phyloP scores from a whole-genome alignment of 1,140 invertebrate species.

The Atta cephalotes region DNA sequence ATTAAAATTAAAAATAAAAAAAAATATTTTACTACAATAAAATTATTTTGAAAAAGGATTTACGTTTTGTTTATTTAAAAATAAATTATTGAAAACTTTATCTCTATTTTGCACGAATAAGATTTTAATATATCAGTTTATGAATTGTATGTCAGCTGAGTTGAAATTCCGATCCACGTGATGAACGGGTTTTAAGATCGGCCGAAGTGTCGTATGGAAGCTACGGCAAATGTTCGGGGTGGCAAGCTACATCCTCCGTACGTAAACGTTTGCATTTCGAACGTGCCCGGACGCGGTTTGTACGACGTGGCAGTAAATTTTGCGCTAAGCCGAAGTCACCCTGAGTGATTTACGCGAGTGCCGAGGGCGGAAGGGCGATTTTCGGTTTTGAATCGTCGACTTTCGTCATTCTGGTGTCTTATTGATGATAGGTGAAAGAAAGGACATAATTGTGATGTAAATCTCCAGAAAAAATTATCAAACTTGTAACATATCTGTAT shows the following conservation, averaged over 20 bases:
- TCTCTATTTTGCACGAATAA: neutral
- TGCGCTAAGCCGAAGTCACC: conserved; percentile 76
- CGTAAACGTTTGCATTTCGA: conserved; percentile 75
- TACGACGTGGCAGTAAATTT: conserved; percentile 79
- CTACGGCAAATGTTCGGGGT: conserved; percentile 67
- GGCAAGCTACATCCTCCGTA: conserved; percentile 50
- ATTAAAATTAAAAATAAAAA: conserved; percentile 2
- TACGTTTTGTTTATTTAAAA: neutral
- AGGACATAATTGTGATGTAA: neutral
- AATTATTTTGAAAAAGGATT: neutral
- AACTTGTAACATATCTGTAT: neutral
- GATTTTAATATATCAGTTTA: neutral
- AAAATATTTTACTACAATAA: neutral
- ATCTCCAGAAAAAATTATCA: neutral
- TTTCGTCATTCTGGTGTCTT: conserved; percentile 56
- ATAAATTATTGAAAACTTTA: neutral
- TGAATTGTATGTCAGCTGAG: neutral
- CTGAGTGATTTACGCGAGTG: conserved; percentile 76
- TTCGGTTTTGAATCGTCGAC: conserved; percentile 61
- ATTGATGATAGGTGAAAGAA: conserved; percentile 16
- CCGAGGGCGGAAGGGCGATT: conserved; percentile 43
- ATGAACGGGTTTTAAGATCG: conserved; percentile 55
- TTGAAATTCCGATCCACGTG: conserved; percentile 26
- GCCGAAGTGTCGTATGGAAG: conserved; percentile 46
- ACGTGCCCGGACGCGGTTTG: conserved; percentile 66